Evolutionary conservation across 2,888 invertebrate genomes (phyloP), one percentile per base, ranked within the genome.

Genomic region (Agapostemon virescens): DNA sequence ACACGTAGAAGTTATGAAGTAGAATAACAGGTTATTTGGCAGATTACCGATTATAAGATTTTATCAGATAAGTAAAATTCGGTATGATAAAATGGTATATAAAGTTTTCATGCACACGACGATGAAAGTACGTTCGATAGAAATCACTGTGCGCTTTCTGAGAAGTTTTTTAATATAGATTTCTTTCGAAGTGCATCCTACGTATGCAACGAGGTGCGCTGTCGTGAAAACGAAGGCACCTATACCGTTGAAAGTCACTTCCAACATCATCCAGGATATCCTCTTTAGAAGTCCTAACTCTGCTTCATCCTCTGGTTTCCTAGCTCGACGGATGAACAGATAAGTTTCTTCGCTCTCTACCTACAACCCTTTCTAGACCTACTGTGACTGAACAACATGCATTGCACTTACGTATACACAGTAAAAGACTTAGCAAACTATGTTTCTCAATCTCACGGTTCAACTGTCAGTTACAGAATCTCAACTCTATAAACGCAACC

Each of bases 301-400:
- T 36, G 58, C 69, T 26, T 69, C 20, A 58, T 42, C 36, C 36
- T 58, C 42, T 42, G 74, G 42, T 69, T 74, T 69, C 69, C 36
- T 20, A 42, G 33, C 26, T 23, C 42, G 36, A 61, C 58, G 68
- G 68, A 74, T 68, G 68, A 74, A 74, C 69, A 69, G 69, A 74
- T 61, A 74, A 74, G 69, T 74, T 74, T 45, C 69, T 73, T 55
- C 52, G 30, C 67, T 52, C 58, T 13, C 58, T 40, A 67, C 74
- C 68, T 74, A 55, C 58, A 38, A 69, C n/a, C 42, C 36, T 23
- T 23, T 17, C 26, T 74, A 74, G 55, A 67, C 2, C 55, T 30
- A 33, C 66, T 33, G 55, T 23, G 52, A 68, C 67, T 26, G 40
- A 55, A 15, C 67, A 30, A 15, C 55, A 67, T 67, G 23, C 23